Evolutionary conservation across 2,113 vertebrate species (phyloP).

Genomic region (Falcunculus frontatus): DNA sequence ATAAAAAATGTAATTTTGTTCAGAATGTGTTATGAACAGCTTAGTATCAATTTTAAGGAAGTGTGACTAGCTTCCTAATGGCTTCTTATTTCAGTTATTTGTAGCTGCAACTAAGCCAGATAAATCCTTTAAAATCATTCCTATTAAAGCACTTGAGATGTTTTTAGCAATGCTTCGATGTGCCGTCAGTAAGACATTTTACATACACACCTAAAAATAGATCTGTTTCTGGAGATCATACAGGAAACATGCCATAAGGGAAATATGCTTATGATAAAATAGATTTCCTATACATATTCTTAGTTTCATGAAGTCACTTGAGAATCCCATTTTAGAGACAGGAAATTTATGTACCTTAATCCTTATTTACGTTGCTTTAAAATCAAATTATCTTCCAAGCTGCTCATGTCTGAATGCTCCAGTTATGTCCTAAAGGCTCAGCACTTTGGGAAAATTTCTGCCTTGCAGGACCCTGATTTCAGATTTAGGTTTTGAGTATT

Average conservation of each 20-base stretch:
- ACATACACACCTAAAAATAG: conserved; percentile 46
- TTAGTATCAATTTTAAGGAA: conserved; percentile 22
- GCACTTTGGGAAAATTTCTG: neutral
- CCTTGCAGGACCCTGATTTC: neutral
- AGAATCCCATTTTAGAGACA: neutral
- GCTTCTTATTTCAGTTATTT: neutral
- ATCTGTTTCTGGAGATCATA: neutral
- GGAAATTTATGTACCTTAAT: neutral
- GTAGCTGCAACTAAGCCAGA: neutral
- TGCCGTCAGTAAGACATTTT: conserved; percentile 18
- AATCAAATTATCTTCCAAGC: neutral
- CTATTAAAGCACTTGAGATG: conserved; percentile 2
- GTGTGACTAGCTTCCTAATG: neutral
- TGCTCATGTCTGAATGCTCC: neutral
- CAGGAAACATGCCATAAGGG: neutral
- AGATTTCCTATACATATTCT: neutral
- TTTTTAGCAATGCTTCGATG: conserved; percentile 16
- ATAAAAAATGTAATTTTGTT: conserved; percentile 15
- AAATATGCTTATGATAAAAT: neutral
- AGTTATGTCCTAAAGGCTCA: neutral
- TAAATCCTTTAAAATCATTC: conserved; percentile 16
- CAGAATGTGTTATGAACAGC: neutral
- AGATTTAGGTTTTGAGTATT: neutral
- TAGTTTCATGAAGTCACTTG: neutral
- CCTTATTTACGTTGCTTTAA: neutral